Base-by-base conservation (phyloP, 2,888 invertebrate species). In the Mythimna impura region DNA sequence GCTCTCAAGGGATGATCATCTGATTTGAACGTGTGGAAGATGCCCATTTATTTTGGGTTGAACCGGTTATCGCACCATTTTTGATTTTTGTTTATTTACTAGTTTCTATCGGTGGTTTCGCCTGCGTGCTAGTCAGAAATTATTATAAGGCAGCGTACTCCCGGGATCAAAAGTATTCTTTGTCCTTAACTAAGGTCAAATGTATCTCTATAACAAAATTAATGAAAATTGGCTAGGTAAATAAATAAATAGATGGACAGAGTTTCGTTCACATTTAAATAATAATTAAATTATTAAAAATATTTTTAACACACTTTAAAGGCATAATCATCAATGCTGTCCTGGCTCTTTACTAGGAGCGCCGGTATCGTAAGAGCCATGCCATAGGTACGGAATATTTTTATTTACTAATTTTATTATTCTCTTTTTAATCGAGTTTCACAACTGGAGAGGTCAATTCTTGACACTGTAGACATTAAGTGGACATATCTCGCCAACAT, bases 21-120 rank as follows among this genome's bases (percentile, higher is more conserved):
- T 55, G 68, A 78, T 80, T 80, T 64, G 34, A 20, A 67, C 47
- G 67, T 67, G 47, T n/a, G 50, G n/a, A 50, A 0, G 20, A 36
- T 43, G 20, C 20, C 12, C 12, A 25, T 52, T 72, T 54, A 78
- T 78, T 71, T 71, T 57, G n/a, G 12, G 52, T 60, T 68, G 36
- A 22, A 5, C 12, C 2, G 22, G 3, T 54, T 54, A 12, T 22
- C 22, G 54, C 54, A 54, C 22, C 22, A 54, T 54, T 54, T 54
- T 22, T 52, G 0, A 22, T 47, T 43, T 43, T 43, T 43, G 40
- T 40, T 40, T 10, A 40, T 14, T 43, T 14, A 43, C n/a, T 52
- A 8, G n/a, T n/a, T 52, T 52, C 9, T 52, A 7, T 0, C n/a
- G 3, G 8, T 8, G 3, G 17, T n/a, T 7, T 50, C 9, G 0